A percentile compares a stretch with the other conserved stretches of the same genome.
phyloP scores from a whole-genome alignment of 2,888 invertebrate genomes.

The Lycophotia porphyrea region DNA sequence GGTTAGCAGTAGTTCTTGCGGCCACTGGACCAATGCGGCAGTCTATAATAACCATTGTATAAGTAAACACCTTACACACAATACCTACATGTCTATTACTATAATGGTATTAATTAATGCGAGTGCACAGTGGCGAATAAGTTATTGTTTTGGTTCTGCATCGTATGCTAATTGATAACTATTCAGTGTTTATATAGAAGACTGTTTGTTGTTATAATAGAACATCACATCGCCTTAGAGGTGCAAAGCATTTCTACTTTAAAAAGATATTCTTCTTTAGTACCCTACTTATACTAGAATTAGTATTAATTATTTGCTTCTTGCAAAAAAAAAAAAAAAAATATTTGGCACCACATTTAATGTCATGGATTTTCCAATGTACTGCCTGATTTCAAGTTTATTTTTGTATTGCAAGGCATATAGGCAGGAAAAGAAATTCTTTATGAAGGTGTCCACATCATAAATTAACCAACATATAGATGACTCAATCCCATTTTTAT shows the following conservation, averaged over 20 bases:
- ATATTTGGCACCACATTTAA: not conserved
- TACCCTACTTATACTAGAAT: not conserved
- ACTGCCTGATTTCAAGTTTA: not conserved
- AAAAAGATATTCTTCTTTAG: not conserved
- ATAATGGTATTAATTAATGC: conserved; percentile 12
- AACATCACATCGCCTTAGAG: not conserved
- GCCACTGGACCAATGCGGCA: not conserved
- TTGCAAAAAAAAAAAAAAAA: no score
- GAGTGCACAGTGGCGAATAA: conserved; percentile 1
- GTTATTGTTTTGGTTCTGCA: conserved; percentile 27
- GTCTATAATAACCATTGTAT: not conserved
- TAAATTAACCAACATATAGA: conserved; percentile 8
- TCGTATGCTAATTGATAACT: conserved; percentile 10
- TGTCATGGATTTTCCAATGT: not conserved
- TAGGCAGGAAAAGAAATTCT: not conserved
- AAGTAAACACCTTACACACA: not conserved
- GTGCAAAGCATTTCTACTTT: not conserved
- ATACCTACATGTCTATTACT: not conserved
- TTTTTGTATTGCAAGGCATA: conserved; percentile 15
- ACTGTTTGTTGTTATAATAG: conserved; percentile 8
- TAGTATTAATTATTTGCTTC: not conserved
- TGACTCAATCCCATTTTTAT: conserved; percentile 13
- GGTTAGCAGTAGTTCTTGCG: not conserved
- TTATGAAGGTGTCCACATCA: not conserved
- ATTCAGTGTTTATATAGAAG: conserved; percentile 13